Base-by-base conservation (phyloP, 2,797 vertebrate species). In the Pteronotus mesoamericanus region DNA sequence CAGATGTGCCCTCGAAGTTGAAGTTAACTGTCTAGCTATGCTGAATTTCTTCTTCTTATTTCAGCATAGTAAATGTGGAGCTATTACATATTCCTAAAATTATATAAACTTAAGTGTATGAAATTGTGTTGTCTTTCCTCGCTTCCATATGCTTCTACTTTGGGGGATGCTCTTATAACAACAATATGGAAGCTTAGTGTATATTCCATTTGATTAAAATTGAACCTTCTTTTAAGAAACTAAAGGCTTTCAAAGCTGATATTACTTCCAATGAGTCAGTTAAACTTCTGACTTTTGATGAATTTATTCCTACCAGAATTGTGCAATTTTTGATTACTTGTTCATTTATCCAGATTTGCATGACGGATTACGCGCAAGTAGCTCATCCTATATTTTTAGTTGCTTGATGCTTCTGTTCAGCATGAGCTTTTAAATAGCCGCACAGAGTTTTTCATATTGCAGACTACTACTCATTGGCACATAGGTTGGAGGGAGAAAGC, bases 71-170 rank as follows among this genome's bases (percentile, higher is more conserved):
- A 96, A 91, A 90, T 97, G 80, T 75, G 91, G 46, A 84, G n/a
- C 59, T 95, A 66, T 96, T 97, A 94, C 71, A 89, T 94, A 98
- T 94, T 37, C 55, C 95, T 97, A 96, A 95, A 95, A 97, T 97
- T 92, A 92, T 85, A 37, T 53, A 66, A 96, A 61, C 46, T 77
- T 96, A 82, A 92, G 75, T 74, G 3, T 61, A 37, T 74, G 24
- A 83, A 64, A 53, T 66, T 61, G n/a, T 84, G 85, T 72, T 86
- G 48, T 93, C 86, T 97, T 88, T 78, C 74, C 72, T 95, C 32
- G 39, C 89, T 95, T 96, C 86, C 91, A 57, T 94, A 37, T 85
- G 94, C 48, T 85, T 96, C 51, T 94, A 59, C 95, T 96, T 97
- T 57, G 88, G 21, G 21, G 83, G 93, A 80, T 97, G 71, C 95